A percentile compares a stretch with the other conserved stretches of the same genome.
Conservation (phyloP, 2,797 vertebrate species). For the Bradypodion ventrale region DNA sequence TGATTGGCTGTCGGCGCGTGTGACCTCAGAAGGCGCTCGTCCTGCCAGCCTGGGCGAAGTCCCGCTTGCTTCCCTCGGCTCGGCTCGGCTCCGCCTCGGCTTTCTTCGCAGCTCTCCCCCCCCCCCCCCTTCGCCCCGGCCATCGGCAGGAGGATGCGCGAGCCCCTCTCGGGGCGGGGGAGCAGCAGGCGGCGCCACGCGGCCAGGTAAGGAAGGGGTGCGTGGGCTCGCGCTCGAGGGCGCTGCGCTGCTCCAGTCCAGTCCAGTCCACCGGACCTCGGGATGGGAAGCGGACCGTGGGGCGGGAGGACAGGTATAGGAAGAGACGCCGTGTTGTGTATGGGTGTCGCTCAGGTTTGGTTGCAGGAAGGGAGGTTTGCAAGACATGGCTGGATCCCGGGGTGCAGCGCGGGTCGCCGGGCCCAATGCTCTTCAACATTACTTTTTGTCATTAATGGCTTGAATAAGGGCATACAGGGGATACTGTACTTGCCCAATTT, state of each 20-base stretch:
- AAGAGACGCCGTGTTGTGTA: no score
- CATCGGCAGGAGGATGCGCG: conserved; percentile 39
- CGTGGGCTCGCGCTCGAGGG: not conserved
- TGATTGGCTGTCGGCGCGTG: not conserved
- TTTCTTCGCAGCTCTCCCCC: not conserved
- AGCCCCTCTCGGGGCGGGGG: conserved; percentile 35
- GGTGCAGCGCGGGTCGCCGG: no score
- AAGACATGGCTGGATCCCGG: no score
- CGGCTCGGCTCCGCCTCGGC: not conserved
- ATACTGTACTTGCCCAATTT: no score
- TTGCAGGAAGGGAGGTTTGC: not conserved
- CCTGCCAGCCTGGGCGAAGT: no score
- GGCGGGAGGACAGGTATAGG: no score
- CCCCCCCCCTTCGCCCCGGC: conserved; percentile 2
- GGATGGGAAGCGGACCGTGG: not conserved
- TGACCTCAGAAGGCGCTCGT: not conserved
- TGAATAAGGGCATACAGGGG: no score
- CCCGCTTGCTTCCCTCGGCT: not conserved
- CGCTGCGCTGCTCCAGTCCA: no score
- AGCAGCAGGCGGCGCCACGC: conserved; percentile 56
- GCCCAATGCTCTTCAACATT: no score
- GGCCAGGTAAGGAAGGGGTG: conserved; percentile 30
- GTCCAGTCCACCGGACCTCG: no score
- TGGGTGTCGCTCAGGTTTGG: no score
- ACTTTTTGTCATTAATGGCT: no score